Base-by-base conservation (phyloP, 92 coral and sea anemone genomes). In the Bergia sp. region DNA sequence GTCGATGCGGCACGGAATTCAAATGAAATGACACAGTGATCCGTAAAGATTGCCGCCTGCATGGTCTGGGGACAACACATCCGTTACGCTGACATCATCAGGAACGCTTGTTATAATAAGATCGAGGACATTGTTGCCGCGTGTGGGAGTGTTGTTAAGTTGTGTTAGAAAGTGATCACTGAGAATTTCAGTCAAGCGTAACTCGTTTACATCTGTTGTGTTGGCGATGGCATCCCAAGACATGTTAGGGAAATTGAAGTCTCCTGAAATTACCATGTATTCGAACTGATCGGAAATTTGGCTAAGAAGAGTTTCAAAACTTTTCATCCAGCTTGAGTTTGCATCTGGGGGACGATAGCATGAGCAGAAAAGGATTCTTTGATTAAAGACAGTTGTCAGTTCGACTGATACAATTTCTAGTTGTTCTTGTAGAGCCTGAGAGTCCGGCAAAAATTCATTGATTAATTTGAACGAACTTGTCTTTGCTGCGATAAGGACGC, bases 291-390 rank as follows among this genome's bases (percentile, higher is more conserved):
- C 65, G 47, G 86, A 15, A 57, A 29, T 29, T 29, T 29, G 29
- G 29, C 29, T 29, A 29, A 29, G 29, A 29, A 29, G 29, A 29
- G 29, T 29, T 29, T 29, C 29, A 29, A 29, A 29, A 29, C 29
- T 29, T 29, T 29, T 29, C 29, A 29, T 29, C 29, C 29, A 29
- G 29, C 29, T 29, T 29, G 29, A 29, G 29, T 29, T 29, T 29
- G 29, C 29, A 29, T 90, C 79, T 21, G 86, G 92, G 16, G 89
- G 89, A 18, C 92, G 84, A 84, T 90, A 85, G 89, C 89, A 90
- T 7, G 89, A 90, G 49, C 92, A 90, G 88, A 90, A 50, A 8
- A 77, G 83, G 15, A 90, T 41, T 41, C 76, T 90, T 83, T 90
- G 85, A 57, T 90, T 53, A 29, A 71, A 42, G 36, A 72, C 65